Evolutionary conservation across 2,888 invertebrate species (phyloP).

Genomic region (Patella depressa): DNA sequence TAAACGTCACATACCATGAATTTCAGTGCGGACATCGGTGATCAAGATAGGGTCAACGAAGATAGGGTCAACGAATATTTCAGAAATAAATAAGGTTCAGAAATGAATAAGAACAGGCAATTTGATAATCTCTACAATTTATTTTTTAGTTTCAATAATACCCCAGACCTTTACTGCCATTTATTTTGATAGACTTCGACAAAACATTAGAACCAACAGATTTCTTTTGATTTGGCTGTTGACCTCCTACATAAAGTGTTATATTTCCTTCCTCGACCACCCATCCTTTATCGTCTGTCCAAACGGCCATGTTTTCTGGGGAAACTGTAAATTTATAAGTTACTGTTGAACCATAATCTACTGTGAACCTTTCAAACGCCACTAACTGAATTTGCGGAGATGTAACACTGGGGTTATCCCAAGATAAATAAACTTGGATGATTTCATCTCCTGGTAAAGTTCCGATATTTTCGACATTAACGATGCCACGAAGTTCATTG

Average conservation of each 20-base stretch:
- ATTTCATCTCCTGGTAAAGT: constrained; percentile 57
- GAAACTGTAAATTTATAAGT: constrained; percentile 38
- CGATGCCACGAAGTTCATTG: constrained; percentile 44
- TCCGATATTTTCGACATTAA: constrained; percentile 53
- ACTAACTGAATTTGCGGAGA: constrained; percentile 56
- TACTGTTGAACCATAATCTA: constrained; percentile 32
- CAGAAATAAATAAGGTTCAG: too few relatives aligned
- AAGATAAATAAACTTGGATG: constrained; percentile 58
- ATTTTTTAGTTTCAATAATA: too few relatives aligned
- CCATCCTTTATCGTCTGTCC: constrained; percentile 44
- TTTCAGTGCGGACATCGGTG: too few relatives aligned
- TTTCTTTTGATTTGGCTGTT: constrained; percentile 1
- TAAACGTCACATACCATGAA: too few relatives aligned
- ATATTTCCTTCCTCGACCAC: constrained; percentile 43
- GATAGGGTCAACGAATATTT: too few relatives aligned
- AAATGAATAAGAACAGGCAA: too few relatives aligned
- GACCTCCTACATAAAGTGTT: not conserved
- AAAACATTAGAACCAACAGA: not conserved
- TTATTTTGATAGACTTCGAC: too few relatives aligned
- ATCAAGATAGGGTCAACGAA: too few relatives aligned
- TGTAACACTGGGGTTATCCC: constrained; percentile 48
- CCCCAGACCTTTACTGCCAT: too few relatives aligned
- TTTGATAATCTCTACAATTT: too few relatives aligned
- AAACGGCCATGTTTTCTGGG: constrained; percentile 54
- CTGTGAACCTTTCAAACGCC: constrained; percentile 43